phyloP scores from a whole-genome alignment of 2,888 invertebrate species.

The Empis stercorea region DNA sequence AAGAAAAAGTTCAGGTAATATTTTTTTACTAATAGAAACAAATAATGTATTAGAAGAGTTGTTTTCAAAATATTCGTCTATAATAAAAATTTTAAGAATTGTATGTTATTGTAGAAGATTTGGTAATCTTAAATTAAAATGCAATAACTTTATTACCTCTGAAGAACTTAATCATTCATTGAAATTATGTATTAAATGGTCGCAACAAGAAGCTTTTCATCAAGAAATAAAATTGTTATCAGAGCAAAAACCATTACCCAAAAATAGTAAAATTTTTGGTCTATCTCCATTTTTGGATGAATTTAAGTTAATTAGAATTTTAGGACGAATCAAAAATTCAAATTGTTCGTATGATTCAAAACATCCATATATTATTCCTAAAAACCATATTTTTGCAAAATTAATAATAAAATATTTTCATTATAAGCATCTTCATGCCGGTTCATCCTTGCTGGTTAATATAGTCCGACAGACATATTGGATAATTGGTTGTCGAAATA shows the following conservation, averaged over 20 bases:
- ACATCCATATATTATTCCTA: not conserved
- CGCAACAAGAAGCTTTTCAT: not conserved
- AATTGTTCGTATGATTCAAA: not conserved
- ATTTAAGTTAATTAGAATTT: not conserved
- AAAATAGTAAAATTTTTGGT: too few species aligned
- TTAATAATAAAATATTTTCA: not conserved
- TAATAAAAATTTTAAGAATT: not conserved
- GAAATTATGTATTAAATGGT: not conserved
- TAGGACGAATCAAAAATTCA: not conserved
- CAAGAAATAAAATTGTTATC: not conserved
- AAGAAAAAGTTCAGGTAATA: not conserved
- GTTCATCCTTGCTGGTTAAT: not conserved
- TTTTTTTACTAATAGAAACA: not conserved
- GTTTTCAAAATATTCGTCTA: not conserved
- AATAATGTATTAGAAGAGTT: not conserved
- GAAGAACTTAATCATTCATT: not conserved
- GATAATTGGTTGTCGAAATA: not conserved
- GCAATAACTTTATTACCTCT: not conserved
- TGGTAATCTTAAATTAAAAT: not conserved
- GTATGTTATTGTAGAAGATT: not conserved
- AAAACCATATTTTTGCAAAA: not conserved
- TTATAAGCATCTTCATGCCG: slow-evolving; percentile 1
- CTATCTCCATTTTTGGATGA: too few species aligned
- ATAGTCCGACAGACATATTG: slow-evolving; percentile 1
- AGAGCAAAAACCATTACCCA: not conserved